phyloP scores from a whole-genome alignment of 2,113 vertebrate genomes.

The Gymnogyps californianus region DNA sequence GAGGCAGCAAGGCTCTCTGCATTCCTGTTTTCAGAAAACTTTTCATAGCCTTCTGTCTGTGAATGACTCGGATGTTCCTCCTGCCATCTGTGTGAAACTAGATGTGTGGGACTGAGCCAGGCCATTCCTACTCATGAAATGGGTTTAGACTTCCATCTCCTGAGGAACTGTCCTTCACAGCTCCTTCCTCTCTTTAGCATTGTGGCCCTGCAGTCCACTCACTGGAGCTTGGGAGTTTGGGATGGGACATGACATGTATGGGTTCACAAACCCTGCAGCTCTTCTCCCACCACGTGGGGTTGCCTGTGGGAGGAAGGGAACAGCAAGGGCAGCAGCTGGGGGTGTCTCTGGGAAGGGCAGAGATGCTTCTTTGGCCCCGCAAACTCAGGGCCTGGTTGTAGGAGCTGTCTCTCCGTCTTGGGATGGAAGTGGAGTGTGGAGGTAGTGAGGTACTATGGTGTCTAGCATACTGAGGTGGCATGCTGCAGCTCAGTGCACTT shows the following conservation, averaged over 20 bases:
- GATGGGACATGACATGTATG: accelerated
- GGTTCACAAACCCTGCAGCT: background rate
- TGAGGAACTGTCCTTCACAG: background rate
- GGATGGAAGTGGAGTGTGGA: background rate
- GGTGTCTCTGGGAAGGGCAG: background rate
- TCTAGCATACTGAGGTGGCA: background rate
- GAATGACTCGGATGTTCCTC: background rate
- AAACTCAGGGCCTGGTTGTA: background rate
- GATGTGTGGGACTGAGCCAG: slow-evolving; percentile 22
- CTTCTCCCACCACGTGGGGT: accelerated
- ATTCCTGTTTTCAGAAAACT: background rate
- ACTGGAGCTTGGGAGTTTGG: background rate
- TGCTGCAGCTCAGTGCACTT: background rate
- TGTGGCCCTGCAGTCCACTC: background rate
- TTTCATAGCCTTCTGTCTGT: background rate
- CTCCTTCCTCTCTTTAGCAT: background rate
- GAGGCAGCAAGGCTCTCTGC: background rate
- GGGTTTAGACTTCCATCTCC: slow-evolving; percentile 43
- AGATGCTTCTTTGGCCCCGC: background rate
- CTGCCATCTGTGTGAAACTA: slow-evolving; percentile 51
- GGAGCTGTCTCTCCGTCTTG: background rate
- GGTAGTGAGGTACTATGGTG: background rate
- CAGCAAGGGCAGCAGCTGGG: background rate
- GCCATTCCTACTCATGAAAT: background rate
- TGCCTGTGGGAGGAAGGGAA: background rate